Conservation (phyloP, 2,113 vertebrate genomes). For the Montifringilla adamsi region DNA sequence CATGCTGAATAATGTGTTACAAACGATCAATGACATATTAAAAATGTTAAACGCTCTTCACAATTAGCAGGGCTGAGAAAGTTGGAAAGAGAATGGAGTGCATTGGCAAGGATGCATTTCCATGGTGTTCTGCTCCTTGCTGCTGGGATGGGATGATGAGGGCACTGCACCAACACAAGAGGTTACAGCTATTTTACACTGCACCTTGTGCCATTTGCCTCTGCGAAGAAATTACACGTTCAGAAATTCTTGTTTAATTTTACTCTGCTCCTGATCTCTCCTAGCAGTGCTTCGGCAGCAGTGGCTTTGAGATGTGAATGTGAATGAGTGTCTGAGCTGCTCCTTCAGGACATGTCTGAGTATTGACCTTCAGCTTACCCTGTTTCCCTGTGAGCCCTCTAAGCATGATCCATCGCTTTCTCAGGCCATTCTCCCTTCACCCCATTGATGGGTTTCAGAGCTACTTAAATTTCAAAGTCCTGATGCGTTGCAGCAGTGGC, state of each 20-base stretch:
- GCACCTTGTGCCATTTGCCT: slow-evolving; percentile 4
- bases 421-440: slow-evolving; percentile 80
- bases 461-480: slow-evolving; percentile 80
- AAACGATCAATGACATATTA: not conserved
- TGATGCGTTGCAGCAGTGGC: slow-evolving; percentile 69
- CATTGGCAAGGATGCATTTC: not conserved
- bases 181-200: not conserved
- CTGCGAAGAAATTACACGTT: slow-evolving; percentile 22
- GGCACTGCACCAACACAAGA: not conserved
- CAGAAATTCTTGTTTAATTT: slow-evolving; percentile 59
- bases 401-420: slow-evolving; percentile 80
- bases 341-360: slow-evolving; percentile 66
- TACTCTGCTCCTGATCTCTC: slow-evolving; percentile 12
- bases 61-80: not conserved
- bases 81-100: not conserved
- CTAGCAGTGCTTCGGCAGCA: slow-evolving; percentile 54
- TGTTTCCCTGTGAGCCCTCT: slow-evolving; percentile 74
- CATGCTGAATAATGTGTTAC: not conserved
- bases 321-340: slow-evolving; percentile 66
- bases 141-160: not conserved
- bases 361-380: slow-evolving; percentile 79
- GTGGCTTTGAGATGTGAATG: slow-evolving; percentile 72
- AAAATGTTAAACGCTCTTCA: not conserved
- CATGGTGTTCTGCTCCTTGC: not conserved
- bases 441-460: slow-evolving; percentile 79